Evolutionary conservation across 2,797 vertebrate genomes (phyloP).

Genomic region (Falco columbarius): DNA sequence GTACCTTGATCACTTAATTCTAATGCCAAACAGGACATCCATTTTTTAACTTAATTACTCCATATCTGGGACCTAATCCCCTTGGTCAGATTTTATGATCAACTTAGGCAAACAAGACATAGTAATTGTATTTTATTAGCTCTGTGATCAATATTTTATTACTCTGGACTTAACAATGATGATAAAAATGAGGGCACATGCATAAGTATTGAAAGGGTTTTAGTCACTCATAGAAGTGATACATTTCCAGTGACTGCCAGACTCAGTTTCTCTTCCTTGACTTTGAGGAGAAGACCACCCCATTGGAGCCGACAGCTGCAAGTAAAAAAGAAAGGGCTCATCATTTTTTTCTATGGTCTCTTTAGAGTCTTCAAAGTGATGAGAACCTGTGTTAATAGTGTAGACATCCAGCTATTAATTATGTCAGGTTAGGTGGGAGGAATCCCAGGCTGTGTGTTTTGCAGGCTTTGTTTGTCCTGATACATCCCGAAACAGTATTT

Average conservation of each 20-base stretch:
- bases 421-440: neutral
- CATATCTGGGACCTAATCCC: slow-evolving; percentile 41
- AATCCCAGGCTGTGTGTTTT: neutral
- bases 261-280: neutral
- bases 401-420: neutral
- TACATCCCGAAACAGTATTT: neutral
- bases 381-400: neutral
- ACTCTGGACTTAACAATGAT: slow-evolving; percentile 24
- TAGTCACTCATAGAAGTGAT: neutral
- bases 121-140: slow-evolving; percentile 69
- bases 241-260: neutral
- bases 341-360: neutral
- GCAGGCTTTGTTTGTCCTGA: neutral
- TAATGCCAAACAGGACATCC: slow-evolving; percentile 12
- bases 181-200: slow-evolving; percentile 13
- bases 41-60: slow-evolving; percentile 56
- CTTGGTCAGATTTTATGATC: slow-evolving; percentile 45
- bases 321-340: neutral
- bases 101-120: slow-evolving; percentile 48
- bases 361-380: neutral
- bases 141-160: slow-evolving; percentile 61
- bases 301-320: neutral
- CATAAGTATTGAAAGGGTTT: slow-evolving; percentile 50
- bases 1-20: neutral
- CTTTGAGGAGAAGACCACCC: neutral